phyloP scores from a whole-genome alignment of 2,888 invertebrate species.

The Noctua pronuba region DNA sequence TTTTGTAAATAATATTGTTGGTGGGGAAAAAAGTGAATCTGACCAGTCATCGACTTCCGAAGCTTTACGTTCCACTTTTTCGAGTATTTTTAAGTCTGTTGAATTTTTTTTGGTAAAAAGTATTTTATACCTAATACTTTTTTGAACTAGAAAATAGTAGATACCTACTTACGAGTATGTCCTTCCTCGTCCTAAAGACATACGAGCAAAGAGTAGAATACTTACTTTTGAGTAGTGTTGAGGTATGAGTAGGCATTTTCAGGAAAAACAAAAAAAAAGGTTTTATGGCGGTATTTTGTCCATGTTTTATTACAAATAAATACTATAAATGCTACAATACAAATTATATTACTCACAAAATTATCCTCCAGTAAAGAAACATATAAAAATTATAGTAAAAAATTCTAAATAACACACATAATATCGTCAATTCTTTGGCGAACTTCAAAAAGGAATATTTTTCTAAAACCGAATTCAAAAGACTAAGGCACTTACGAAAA shows the following conservation, averaged over 20 bases:
- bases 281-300: constrained; percentile 44
- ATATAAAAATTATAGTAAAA: constrained; percentile 71
- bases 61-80: no score
- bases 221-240: no score
- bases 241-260: neutral
- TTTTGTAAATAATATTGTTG: no score
- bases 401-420: constrained; percentile 66
- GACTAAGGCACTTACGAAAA: constrained; percentile 54
- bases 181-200: neutral
- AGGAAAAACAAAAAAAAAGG: neutral
- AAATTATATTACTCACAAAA: constrained; percentile 77
- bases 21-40: no score
- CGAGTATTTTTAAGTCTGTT: no score
- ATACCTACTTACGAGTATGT: no score
- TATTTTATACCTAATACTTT: no score
- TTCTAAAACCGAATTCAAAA: constrained; percentile 48
- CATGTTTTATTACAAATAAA: constrained; percentile 85
- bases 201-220: no score
- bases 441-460: constrained; percentile 58
- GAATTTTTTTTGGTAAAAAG: no score
- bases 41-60: no score
- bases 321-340: constrained; percentile 79
- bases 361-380: constrained; percentile 68
- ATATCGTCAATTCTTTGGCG: constrained; percentile 69
- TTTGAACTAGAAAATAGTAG: no score